phyloP scores from a whole-genome alignment of 1,140 invertebrate genomes.

The Holcopasites calliopsidis region DNA sequence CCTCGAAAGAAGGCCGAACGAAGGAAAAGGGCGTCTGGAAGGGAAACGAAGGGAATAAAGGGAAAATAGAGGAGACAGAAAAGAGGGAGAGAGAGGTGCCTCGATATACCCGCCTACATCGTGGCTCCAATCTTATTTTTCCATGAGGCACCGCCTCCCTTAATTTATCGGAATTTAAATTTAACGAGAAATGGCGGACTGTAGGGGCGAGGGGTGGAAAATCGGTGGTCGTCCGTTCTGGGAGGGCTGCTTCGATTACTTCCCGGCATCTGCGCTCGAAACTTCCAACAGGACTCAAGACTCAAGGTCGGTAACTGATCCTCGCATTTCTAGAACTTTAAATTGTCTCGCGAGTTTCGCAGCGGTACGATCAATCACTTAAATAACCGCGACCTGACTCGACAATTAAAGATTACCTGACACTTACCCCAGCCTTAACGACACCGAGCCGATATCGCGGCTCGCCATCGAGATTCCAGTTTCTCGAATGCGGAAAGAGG shows the following conservation, averaged over 20 bases:
- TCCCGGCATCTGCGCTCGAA: conserved; percentile 33
- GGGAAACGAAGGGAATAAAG: not conserved
- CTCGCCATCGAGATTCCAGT: not conserved
- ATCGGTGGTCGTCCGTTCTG: conserved; percentile 33
- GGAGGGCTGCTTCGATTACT: conserved; percentile 37
- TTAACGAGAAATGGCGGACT: conserved; percentile 59
- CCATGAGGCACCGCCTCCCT: conserved; percentile 42
- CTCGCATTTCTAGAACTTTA: conserved; percentile 9
- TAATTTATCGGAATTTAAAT: conserved; percentile 70
- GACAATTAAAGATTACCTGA: conserved; percentile 2
- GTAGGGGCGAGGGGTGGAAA: conserved; percentile 1
- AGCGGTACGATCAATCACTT: conserved; percentile 37
- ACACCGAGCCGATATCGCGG: not conserved
- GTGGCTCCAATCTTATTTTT: conserved; percentile 64
- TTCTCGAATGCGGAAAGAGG: not conserved
- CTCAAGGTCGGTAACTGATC: conserved; percentile 42
- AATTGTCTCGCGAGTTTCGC: conserved; percentile 38
- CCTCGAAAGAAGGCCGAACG: not conserved
- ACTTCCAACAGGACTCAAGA: conserved; percentile 4
- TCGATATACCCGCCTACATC: conserved; percentile 46
- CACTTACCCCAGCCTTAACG: not conserved
- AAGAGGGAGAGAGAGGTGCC: not conserved
- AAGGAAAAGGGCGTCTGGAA: not conserved
- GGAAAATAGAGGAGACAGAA: not conserved
- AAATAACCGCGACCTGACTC: conserved; percentile 37